These are phyloP conservation scores for Peromyscus melanophrys DNA, from an alignment of 2,797 vertebrate genomes.

Conservation along the genomic window DNA sequence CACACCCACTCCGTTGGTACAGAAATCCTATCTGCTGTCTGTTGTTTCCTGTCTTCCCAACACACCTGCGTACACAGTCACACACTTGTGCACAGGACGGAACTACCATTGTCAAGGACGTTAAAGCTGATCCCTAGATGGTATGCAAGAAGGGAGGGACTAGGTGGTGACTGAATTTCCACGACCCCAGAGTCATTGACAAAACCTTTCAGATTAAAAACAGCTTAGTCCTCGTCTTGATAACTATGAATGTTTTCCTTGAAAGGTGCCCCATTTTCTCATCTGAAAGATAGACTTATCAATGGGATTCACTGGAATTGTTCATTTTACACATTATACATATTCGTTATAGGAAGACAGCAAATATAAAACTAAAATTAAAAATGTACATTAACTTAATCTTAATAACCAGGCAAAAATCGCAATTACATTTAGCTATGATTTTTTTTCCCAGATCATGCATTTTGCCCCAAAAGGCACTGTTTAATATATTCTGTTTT, in stretches of 20 bases:
- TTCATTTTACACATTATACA: not conserved
- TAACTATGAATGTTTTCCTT: not conserved
- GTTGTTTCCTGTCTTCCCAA: not conserved
- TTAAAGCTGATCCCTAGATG: not conserved
- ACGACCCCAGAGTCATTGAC: not conserved
- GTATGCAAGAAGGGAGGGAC: not conserved
- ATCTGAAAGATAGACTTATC: not conserved
- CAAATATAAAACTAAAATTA: not conserved
- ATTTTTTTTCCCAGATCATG: not conserved
- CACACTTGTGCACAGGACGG: not conserved
- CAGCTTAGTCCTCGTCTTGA: not conserved
- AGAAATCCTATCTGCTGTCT: not conserved
- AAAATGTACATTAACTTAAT: not conserved
- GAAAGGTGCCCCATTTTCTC: not conserved
- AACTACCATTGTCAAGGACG: not conserved
- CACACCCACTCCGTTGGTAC: not conserved
- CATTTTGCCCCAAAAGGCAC: not conserved
- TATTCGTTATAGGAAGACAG: not conserved
- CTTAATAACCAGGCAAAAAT: not conserved
- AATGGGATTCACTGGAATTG: not conserved
- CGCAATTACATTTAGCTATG: not conserved
- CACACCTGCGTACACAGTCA: not conserved
- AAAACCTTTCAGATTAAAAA: conserved; percentile 4
- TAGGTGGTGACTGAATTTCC: not conserved
- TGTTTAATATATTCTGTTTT: not conserved